Percentiles rank a stretch among this genome's conserved stretches.
Evolutionary conservation across 1,140 invertebrate species (phyloP).

Genomic region (Rhizoglyphus robini): DNA sequence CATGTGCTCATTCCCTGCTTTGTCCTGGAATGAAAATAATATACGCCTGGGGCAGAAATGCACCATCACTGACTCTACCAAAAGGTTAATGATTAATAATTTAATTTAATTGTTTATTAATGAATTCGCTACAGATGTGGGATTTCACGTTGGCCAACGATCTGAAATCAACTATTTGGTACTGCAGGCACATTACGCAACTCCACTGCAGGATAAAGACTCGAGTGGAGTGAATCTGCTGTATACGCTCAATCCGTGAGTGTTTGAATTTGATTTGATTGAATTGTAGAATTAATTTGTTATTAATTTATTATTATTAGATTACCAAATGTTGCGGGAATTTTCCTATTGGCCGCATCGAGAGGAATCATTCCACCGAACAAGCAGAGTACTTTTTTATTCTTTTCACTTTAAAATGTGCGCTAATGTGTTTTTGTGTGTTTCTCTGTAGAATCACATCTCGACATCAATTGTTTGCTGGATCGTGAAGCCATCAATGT

Average conservation of each 20-base stretch:
- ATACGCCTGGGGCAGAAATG: slow-evolving; percentile 52
- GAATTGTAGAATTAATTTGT: background rate
- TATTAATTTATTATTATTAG: slow-evolving; percentile 16
- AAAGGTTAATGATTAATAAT: too few species aligned
- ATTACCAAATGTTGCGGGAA: slow-evolving; percentile 35
- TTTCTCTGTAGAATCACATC: slow-evolving; percentile 31
- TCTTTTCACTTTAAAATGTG: slow-evolving; percentile 12
- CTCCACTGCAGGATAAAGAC: slow-evolving; percentile 28
- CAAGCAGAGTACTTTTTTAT: slow-evolving; percentile 28
- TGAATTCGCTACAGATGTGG: slow-evolving; percentile 40
- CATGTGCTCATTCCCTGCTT: slow-evolving; percentile 34
- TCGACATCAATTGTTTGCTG: slow-evolving; percentile 32
- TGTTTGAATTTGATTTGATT: background rate
- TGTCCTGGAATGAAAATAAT: slow-evolving; percentile 38
- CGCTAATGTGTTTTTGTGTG: background rate
- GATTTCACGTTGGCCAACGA: slow-evolving; percentile 41
- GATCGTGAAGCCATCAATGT: slow-evolving; percentile 30
- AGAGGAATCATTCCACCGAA: slow-evolving; percentile 31
- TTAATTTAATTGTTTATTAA: background rate
- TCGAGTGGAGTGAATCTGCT: slow-evolving; percentile 31
- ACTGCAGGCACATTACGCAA: slow-evolving; percentile 35
- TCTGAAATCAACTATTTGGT: slow-evolving; percentile 40
- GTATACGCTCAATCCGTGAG: slow-evolving; percentile 30
- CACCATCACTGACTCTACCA: slow-evolving; percentile 40
- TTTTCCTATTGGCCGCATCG: slow-evolving; percentile 30